Evolutionary conservation across 2,113 vertebrate genomes (phyloP).

Genomic region (Rhynchomys soricoides): DNA sequence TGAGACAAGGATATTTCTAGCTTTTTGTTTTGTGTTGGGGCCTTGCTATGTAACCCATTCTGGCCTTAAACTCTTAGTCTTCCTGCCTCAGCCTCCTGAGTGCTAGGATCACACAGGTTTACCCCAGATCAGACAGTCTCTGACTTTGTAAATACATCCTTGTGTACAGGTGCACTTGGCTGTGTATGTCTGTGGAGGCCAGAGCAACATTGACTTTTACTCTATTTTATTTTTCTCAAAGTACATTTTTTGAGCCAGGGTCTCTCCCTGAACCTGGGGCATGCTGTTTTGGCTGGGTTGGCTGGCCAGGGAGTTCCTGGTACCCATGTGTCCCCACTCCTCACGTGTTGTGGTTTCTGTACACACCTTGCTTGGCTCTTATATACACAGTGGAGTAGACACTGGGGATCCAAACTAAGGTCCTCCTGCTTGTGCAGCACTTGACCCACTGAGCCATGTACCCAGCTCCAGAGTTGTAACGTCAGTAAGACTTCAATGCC

Average conservation of each 20-base stretch:
- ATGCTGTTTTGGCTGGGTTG: neutral
- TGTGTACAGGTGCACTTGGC: neutral
- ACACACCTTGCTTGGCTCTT: neutral
- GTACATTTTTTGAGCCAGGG: neutral
- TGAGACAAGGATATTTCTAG: neutral
- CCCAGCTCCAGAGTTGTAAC: neutral
- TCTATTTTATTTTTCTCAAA: neutral
- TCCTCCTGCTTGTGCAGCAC: too few relatives aligned
- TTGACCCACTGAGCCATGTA: neutral
- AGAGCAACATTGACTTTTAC: neutral
- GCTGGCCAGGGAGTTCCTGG: neutral
- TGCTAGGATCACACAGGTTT: neutral
- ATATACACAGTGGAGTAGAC: neutral
- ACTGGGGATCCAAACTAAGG: neutral
- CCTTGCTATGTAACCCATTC: neutral
- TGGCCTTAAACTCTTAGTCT: neutral
- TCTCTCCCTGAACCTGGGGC: neutral
- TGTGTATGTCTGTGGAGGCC: neutral
- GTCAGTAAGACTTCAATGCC: neutral
- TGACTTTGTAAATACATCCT: neutral
- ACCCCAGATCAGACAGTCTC: neutral
- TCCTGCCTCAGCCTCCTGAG: neutral
- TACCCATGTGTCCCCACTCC: too few relatives aligned
- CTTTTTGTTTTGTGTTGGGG: neutral
- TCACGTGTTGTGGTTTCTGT: neutral